Evolutionary conservation across 1,140 invertebrate species (phyloP).

Genomic region (Bombus ignitus): DNA sequence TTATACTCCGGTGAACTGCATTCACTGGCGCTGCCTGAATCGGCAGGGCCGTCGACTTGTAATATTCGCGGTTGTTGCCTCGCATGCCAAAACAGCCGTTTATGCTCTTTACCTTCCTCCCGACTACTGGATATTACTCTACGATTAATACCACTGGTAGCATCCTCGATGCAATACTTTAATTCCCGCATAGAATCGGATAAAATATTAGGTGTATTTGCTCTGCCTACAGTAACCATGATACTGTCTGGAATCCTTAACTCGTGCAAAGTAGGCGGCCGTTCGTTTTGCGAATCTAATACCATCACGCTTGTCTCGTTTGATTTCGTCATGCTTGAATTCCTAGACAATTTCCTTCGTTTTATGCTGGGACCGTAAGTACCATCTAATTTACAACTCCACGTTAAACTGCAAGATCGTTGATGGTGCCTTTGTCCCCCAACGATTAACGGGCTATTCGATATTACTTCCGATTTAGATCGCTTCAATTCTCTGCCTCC

Average conservation of each 20-base stretch:
- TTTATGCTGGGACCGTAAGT: constrained; percentile 85
- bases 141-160: constrained; percentile 59
- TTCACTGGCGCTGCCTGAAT: constrained; percentile 82
- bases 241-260: constrained; percentile 81
- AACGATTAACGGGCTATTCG: constrained; percentile 79
- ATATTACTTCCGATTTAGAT: constrained; percentile 86
- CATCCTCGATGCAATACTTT: constrained; percentile 75
- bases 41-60: constrained; percentile 86
- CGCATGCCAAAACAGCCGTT: constrained; percentile 78
- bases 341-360: constrained; percentile 85
- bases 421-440: constrained; percentile 83
- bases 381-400: constrained; percentile 87
- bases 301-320: constrained; percentile 73
- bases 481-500: constrained; percentile 84
- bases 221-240: constrained; percentile 79
- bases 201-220: constrained; percentile 72
- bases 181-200: constrained; percentile 72
- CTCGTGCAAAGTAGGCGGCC: constrained; percentile 76
- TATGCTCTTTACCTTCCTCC: constrained; percentile 79
- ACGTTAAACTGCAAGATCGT: constrained; percentile 86
- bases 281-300: constrained; percentile 74
- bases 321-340: constrained; percentile 65
- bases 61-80: constrained; percentile 80
- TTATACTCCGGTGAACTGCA: constrained; percentile 79
- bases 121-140: constrained; percentile 56